These are phyloP conservation scores for Caenorhabditis latens DNA, from an alignment of 1,140 invertebrate genomes.

Conservation along the genomic window DNA sequence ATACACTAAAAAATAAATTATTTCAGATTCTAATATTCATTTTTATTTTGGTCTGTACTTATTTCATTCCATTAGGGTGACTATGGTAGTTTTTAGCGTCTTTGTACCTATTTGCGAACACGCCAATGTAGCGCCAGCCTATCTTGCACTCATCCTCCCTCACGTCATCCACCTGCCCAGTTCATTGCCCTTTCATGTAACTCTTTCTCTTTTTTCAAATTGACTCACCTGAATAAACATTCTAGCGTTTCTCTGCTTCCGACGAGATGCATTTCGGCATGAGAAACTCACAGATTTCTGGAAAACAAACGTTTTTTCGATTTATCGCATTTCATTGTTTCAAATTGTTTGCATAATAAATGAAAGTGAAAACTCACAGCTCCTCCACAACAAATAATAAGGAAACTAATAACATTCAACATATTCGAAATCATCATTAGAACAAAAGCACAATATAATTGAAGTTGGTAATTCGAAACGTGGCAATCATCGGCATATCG, in stretches of 20 bases:
- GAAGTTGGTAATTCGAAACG: slow-evolving; percentile 18
- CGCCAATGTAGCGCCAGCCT: no score
- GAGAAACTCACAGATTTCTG: slow-evolving; percentile 28
- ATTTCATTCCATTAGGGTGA: no score
- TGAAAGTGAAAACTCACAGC: slow-evolving; percentile 8
- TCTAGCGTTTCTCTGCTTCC: slow-evolving; percentile 38
- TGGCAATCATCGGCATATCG: background rate
- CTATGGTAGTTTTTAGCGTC: no score
- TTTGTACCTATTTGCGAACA: no score
- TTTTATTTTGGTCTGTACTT: no score
- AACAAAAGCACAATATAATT: slow-evolving; percentile 35
- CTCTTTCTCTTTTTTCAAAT: background rate
- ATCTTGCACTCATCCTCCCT: background rate
- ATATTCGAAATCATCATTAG: slow-evolving; percentile 44
- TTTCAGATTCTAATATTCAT: background rate
- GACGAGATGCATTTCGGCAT: slow-evolving; percentile 24
- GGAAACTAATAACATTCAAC: slow-evolving; percentile 28
- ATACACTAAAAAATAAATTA: background rate
- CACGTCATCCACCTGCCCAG: slow-evolving; percentile 33
- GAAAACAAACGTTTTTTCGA: slow-evolving; percentile 1
- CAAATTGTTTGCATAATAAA: background rate
- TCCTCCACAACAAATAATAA: slow-evolving; percentile 50
- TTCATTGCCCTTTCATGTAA: background rate
- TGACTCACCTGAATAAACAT: slow-evolving; percentile 52
- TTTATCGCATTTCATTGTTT: slow-evolving; percentile 7